phyloP scores from a whole-genome alignment of 2,888 invertebrate genomes.

The Hirtodrosophila confusa region DNA sequence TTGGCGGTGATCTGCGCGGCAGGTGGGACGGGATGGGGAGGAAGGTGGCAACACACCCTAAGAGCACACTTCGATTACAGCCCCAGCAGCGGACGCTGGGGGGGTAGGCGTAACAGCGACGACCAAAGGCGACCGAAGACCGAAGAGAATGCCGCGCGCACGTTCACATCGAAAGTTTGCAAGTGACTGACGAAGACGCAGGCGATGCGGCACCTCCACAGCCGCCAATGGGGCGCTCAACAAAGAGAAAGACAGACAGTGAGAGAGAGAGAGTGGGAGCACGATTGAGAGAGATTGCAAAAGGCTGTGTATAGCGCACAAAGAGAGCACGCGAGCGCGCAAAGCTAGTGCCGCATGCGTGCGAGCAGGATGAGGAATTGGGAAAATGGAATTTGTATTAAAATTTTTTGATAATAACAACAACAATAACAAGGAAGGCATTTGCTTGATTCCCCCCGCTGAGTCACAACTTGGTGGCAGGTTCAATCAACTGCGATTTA shows the following conservation, averaged over 20 bases:
- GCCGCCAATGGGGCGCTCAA: slow-evolving; percentile 24
- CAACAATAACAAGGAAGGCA: slow-evolving; percentile 28
- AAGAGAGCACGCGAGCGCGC: slow-evolving; percentile 12
- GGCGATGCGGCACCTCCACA: slow-evolving; percentile 18
- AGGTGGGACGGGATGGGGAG: background rate
- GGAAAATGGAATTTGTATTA: slow-evolving; percentile 22
- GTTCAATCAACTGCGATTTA: slow-evolving; percentile 73
- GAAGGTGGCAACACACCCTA: slow-evolving; percentile 30
- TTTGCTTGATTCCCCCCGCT: slow-evolving; percentile 15
- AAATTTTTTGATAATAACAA: slow-evolving; percentile 7
- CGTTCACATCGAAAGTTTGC: slow-evolving; percentile 72
- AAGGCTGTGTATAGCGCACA: slow-evolving; percentile 12
- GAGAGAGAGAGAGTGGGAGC: slow-evolving; percentile 16
- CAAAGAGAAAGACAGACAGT: slow-evolving; percentile 12
- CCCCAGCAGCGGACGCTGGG: slow-evolving; percentile 10
- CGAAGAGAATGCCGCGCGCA: slow-evolving; percentile 27
- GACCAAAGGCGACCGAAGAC: slow-evolving; percentile 25
- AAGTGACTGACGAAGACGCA: slow-evolving; percentile 52
- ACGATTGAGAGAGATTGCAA: slow-evolving; percentile 7
- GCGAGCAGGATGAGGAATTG: slow-evolving; percentile 24
- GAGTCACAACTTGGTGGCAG: slow-evolving; percentile 43
- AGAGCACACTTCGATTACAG: slow-evolving; percentile 33
- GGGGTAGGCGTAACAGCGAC: background rate
- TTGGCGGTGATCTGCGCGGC: slow-evolving; percentile 21
- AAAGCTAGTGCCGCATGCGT: slow-evolving; percentile 44